A percentile compares a stretch with the other conserved stretches of the same genome.
Evolutionary conservation across 2,113 vertebrate species (phyloP).

Genomic region (Egretta garzetta): DNA sequence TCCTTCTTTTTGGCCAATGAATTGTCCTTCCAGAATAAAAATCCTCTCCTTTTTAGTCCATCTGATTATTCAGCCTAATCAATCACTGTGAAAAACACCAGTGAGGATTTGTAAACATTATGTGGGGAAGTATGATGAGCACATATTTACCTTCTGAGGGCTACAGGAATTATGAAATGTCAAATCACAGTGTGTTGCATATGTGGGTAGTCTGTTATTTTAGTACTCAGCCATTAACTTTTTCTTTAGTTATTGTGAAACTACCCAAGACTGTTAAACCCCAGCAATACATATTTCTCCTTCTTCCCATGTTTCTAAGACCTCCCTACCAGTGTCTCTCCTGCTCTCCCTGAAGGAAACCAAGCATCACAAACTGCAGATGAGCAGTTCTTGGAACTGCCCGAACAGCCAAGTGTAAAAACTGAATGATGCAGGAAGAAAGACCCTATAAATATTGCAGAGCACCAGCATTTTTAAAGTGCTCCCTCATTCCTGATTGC

Average conservation of each 20-base stretch:
- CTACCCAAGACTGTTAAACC: neutral
- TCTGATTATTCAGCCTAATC: conserved; percentile 51
- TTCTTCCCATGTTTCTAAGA: neutral
- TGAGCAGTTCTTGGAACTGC: neutral
- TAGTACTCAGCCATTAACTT: neutral
- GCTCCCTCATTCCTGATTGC: conserved; percentile 12
- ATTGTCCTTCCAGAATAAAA: conserved; percentile 52
- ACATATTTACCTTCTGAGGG: conserved; percentile 9
- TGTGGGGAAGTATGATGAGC: conserved; percentile 7
- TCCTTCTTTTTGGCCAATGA: conserved; percentile 14
- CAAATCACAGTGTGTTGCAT: neutral
- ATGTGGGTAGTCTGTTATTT: neutral
- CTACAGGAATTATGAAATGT: neutral
- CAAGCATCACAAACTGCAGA: neutral
- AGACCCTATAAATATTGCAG: conserved; percentile 29
- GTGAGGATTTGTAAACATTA: conserved; percentile 12
- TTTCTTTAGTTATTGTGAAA: conserved; percentile 28
- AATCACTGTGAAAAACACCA: conserved; percentile 27
- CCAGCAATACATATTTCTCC: neutral
- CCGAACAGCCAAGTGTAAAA: neutral
- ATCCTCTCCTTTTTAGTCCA: conserved; percentile 57
- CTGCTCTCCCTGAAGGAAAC: neutral
- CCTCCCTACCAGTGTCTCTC: neutral
- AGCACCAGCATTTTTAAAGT: conserved; percentile 10
- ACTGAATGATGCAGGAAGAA: neutral